Evolutionary conservation across 2,113 vertebrate species (phyloP), one percentile per base, ranked within the genome.

Genomic region (Misgurnus anguillicaudatus): DNA sequence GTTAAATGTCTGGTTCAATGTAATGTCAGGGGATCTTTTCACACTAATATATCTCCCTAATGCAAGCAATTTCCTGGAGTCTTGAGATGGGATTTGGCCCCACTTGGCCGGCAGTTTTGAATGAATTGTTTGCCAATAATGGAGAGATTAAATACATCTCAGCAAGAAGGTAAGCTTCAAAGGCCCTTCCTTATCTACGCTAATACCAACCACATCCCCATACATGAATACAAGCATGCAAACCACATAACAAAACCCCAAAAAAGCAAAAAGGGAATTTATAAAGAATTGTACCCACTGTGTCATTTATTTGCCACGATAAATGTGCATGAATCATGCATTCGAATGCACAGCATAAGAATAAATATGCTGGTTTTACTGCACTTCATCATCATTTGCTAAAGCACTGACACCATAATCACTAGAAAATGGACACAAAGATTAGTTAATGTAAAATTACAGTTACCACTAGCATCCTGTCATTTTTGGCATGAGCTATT

Each of bases 11-110:
- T 83, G 85, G 86, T 82, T 90, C 87, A 84, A 83, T 77, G 69
- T 81, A 71, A 77, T 90, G 91, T 92, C 89, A 91, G 72, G 75
- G 83, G 90, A 87, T 90, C 86, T 91, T 90, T 91, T 91, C 90
- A 90, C 89, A 92, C 90, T 88, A 90, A 93, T 93, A 90, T 89
- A 89, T 93, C 91, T 93, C 86, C 88, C 83, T 91, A 93, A 94
- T 91, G 87, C 89, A 81, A 84, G 90, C 91, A 93, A 93, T 93
- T 93, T 93, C 91, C 91, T 92, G 91, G 83, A 91, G 92, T 83
- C 82, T 83, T 81, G 69, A 87, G 88, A 89, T 80, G 81, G 87
- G 88, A 90, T 89, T 86, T 91, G 89, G 91, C 88, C 89, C 87
- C 85, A 84, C 82, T 75, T 84, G 87, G 86, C 75, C 53, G 24